Conservation (phyloP, 2,888 invertebrate genomes). For the Cremastinae sp. region DNA sequence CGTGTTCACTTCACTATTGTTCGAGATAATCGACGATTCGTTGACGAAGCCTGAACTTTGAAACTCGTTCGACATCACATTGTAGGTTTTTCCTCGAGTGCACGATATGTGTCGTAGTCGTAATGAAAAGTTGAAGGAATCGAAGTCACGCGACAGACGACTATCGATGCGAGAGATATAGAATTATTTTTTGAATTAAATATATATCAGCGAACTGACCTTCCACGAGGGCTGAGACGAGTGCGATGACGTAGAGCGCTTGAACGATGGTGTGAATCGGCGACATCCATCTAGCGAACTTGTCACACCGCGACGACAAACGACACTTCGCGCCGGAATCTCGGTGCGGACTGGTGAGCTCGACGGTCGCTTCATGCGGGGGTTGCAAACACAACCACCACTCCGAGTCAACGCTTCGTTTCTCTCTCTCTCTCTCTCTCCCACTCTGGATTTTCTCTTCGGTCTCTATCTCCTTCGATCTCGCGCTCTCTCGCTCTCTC, state of each 20-base stretch:
- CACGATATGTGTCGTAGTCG: too few species aligned
- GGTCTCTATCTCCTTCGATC: slow-evolving; percentile 21
- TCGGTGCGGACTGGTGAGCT: slow-evolving; percentile 75
- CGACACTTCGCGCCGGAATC: slow-evolving; percentile 77
- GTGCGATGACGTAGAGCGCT: slow-evolving; percentile 72
- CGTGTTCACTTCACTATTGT: too few species aligned
- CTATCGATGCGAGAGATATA: slow-evolving; percentile 2
- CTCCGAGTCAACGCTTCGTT: slow-evolving; percentile 46
- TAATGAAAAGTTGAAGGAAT: too few species aligned
- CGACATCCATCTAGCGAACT: slow-evolving; percentile 79
- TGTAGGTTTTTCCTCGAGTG: too few species aligned
- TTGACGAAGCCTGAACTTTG: too few species aligned
- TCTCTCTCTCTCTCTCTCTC: slow-evolving; percentile 33
- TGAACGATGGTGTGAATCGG: slow-evolving; percentile 74
- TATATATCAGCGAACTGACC: slow-evolving; percentile 71
- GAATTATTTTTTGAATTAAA: slow-evolving; percentile 15
- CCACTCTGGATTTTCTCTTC: not conserved
- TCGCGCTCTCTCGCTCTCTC: slow-evolving; percentile 23
- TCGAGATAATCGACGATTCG: too few species aligned
- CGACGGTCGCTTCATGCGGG: slow-evolving; percentile 48
- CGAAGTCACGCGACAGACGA: not conserved
- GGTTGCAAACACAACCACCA: slow-evolving; percentile 55
- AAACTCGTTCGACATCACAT: too few species aligned
- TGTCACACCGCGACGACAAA: slow-evolving; percentile 74
- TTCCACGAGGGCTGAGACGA: slow-evolving; percentile 72